Base-by-base conservation (phyloP, 2,888 invertebrate species). In the Resseliella maxima region DNA sequence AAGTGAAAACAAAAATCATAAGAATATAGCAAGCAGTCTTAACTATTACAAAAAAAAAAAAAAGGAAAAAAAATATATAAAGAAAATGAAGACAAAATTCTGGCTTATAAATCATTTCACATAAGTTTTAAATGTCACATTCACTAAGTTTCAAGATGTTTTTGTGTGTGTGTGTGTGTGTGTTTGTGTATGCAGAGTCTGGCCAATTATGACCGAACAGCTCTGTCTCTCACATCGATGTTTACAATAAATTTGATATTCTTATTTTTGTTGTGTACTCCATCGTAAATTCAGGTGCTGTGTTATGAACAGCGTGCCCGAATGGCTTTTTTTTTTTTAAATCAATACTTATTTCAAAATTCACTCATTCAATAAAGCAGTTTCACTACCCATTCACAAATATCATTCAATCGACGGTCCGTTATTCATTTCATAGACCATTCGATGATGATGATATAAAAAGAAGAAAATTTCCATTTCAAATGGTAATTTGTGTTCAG, bases 351-450 rank as follows among this genome's bases (percentile, higher is more conserved):
- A 72, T 72, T 72, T 72, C 72, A 72, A 72, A n/a, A 31, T 72
- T 72, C 59, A 59, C 59, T 59, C 24, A 24, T 72, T 72, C 72
- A 72, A 72, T 72, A 72, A 72, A 72, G 72, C 72, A 72, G 18
- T 72, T 31, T 27, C 12, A 72, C 72, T 72, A 72, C 72, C 6
- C 31, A 18, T 15, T 2, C 8, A 18, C 31, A 31, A 72, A 72
- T 21, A 18, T 72, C 72, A 72, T 72, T 15, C 72, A 31, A 31
- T 15, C 2, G 18, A 15, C 12, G 72, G 31, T 31, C 35, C 31
- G 72, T 50, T n/a, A 50, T 8, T 41, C 72, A 31, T 31, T 72
- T 35, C 5, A 35, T 35, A 24, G 59, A 15, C 6, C 31, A 41
- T 41, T 27, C 3, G 35, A 35, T 72, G 72, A 31, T 72, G 15